phyloP scores from a whole-genome alignment of 2,113 vertebrate species.

The Pedetes capensis region DNA sequence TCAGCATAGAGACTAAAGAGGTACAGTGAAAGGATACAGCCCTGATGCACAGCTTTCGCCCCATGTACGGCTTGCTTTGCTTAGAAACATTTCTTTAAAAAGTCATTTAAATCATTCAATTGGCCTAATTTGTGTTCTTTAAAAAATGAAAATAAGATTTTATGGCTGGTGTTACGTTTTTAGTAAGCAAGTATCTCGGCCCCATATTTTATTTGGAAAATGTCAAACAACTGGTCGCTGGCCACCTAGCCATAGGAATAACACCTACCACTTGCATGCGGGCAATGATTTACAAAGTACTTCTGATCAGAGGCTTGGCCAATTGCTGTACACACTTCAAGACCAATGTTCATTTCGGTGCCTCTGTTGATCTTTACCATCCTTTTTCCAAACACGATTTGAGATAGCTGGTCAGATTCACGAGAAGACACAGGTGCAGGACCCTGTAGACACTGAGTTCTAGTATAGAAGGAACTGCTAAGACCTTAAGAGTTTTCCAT shows the following conservation, averaged over 20 bases:
- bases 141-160: conserved; percentile 40
- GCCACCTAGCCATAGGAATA: background rate
- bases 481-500: background rate
- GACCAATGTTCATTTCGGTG: no score
- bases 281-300: background rate
- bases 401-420: background rate
- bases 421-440: accelerated
- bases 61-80: background rate
- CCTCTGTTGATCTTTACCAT: background rate
- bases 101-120: conserved; percentile 53
- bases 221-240: background rate
- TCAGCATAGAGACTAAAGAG: no score
- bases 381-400: background rate
- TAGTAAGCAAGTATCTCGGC: background rate
- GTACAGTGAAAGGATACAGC: no score
- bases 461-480: accelerated
- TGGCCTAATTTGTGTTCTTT: conserved; percentile 40
- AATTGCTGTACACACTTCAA: no score
- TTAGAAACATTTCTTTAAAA: background rate
- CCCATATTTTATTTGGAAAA: background rate
- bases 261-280: background rate
- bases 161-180: background rate
- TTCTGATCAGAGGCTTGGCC: accelerated
- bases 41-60: no score
- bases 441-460: background rate